Evolutionary conservation across 2,888 invertebrate genomes (phyloP).

Genomic region (Achlya flavicornis): DNA sequence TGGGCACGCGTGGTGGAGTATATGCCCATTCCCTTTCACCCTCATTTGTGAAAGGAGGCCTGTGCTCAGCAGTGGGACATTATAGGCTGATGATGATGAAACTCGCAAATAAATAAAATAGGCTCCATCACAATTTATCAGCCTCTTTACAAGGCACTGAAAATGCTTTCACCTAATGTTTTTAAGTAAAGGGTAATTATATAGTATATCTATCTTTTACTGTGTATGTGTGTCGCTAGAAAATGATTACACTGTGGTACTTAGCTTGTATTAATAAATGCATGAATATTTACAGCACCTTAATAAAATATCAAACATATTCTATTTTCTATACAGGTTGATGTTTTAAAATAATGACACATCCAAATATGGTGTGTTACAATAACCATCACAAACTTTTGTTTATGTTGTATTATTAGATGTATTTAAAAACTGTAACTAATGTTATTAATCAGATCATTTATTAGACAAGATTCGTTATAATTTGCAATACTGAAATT

Average conservation of each 20-base stretch:
- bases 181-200: slow-evolving; percentile 3
- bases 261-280: slow-evolving; percentile 15
- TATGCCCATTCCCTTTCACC: too few relatives aligned
- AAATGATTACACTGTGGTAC: slow-evolving; percentile 19
- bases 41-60: too few relatives aligned
- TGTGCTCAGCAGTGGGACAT: too few relatives aligned
- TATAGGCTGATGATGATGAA: too few relatives aligned
- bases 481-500: too few relatives aligned
- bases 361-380: too few relatives aligned
- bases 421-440: background rate
- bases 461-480: background rate
- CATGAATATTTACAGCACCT: slow-evolving; percentile 10
- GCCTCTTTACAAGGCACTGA: background rate
- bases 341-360: background rate
- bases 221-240: slow-evolving; percentile 8
- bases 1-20: too few relatives aligned
- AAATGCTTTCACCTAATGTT: background rate
- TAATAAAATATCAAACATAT: background rate
- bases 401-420: background rate
- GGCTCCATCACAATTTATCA: background rate
- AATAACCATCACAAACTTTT: background rate
- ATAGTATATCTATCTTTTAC: background rate
- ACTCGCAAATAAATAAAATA: background rate
- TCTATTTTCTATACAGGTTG: background rate
- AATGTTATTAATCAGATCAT: background rate